Base-by-base conservation (phyloP, 1,140 invertebrate genomes). In the Dreissena polymorpha region DNA sequence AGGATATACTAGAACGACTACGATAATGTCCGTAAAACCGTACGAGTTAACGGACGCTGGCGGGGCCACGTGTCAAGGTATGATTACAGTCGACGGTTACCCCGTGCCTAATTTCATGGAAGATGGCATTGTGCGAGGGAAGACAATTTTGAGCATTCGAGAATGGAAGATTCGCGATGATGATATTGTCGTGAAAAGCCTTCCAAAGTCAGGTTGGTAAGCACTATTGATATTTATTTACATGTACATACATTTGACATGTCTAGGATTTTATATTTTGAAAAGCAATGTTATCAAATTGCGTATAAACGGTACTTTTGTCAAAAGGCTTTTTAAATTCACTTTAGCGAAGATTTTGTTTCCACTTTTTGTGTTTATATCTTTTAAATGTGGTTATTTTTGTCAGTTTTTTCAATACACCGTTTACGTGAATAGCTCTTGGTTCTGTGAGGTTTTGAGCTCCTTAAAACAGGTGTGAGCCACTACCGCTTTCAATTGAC, bases 1-100 rank as follows among this genome's bases (percentile, higher is more conserved):
- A 39, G 39, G 39, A 39, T 8, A 39, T 39, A 5, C 39, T 8
- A 5, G 39, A 39, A 39, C 39, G 39, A 39, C 39, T 2, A 39
- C 39, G 39, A 39, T 39, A 39, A 60, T 60, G 57, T 60, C 57
- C 16, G 57, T 23, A 10, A 23, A 60, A 60, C 16, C 16, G 57
- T 60, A 60, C 57, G 57, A 60, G 57, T 60, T 60, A 60, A n/a
- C 57, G 57, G 57, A 60, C 21, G 16, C 57, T 18, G 57, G 21
- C 21, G 57, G 16, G 21, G 21, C 16, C 16, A 60, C 16, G 16
- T 23, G 16, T 18, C 16, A 60, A 18, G 57, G 57, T 5, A n/a
- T 60, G 57, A 60, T 60, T 18, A n/a, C 57, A n/a, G 16, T 60
- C 21, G 57, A 60, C 21, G 57, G 57, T 2, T 60, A 6, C 10